Conservation (phyloP, 2,797 vertebrate genomes). For the Eleutherodactylus coqui region DNA sequence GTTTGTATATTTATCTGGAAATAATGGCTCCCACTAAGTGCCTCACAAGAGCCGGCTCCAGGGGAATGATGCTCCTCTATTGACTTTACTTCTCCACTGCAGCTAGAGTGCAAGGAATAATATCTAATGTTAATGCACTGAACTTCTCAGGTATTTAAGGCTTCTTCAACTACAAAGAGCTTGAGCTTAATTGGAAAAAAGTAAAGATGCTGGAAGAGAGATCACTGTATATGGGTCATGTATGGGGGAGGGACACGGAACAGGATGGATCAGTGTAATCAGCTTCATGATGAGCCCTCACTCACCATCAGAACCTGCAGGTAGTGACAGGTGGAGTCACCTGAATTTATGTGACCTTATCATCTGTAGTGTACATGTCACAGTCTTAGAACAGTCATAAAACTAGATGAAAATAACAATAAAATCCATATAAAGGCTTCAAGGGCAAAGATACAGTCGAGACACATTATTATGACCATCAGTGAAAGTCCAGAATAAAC, state of each 20-base stretch:
- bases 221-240: slow-evolving; percentile 3
- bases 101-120: not conserved
- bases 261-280: not conserved
- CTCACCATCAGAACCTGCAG: not conserved
- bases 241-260: too few relatives aligned
- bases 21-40: slow-evolving; percentile 22
- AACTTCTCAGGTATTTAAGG: slow-evolving; percentile 27
- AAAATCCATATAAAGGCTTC: too few relatives aligned
- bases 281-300: not conserved
- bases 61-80: not conserved
- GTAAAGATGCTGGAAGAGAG: not conserved
- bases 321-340: not conserved
- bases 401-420: not conserved
- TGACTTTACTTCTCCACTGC: slow-evolving; percentile 13
- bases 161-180: not conserved
- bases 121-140: not conserved
- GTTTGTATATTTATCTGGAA: slow-evolving; percentile 17
- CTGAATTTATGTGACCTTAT: not conserved
- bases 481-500: too few relatives aligned
- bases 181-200: not conserved
- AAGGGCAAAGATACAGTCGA: too few relatives aligned
- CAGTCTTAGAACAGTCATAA: not conserved
- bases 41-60: not conserved
- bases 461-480: too few relatives aligned
- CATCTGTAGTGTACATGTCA: not conserved